Percentiles rank a stretch among this genome's conserved stretches.
Evolutionary conservation across 2,113 vertebrate species (phyloP).

Genomic region (Sorex fumeus): DNA sequence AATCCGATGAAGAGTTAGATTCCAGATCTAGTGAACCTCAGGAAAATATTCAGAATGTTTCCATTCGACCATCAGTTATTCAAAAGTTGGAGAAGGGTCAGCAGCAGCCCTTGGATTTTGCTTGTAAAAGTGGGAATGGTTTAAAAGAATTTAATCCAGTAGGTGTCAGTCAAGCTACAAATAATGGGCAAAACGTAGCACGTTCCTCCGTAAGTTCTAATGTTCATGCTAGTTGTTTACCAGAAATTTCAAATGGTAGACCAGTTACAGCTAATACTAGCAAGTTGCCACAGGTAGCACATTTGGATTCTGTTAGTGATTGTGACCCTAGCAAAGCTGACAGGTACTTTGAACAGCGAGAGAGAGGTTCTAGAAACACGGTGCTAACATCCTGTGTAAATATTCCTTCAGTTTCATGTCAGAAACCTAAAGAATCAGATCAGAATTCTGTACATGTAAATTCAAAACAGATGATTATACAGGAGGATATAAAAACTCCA

Average conservation of each 20-base stretch:
- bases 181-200: slow-evolving; percentile 76
- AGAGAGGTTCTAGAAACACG: slow-evolving; percentile 67
- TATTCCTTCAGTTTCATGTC: slow-evolving; percentile 70
- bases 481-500: slow-evolving; percentile 87
- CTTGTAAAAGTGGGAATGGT: slow-evolving; percentile 72
- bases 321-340: slow-evolving; percentile 70
- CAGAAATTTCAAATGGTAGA: slow-evolving; percentile 73
- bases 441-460: slow-evolving; percentile 83
- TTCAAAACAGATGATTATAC: slow-evolving; percentile 87
- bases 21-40: slow-evolving; percentile 63
- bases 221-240: slow-evolving; percentile 76
- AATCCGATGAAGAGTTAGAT: slow-evolving; percentile 55
- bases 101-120: slow-evolving; percentile 67
- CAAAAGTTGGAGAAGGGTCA: slow-evolving; percentile 78
- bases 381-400: slow-evolving; percentile 38
- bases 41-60: slow-evolving; percentile 67
- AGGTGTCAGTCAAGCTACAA: slow-evolving; percentile 71
- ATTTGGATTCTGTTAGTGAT: slow-evolving; percentile 55
- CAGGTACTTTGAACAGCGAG: slow-evolving; percentile 9
- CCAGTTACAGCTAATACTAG: slow-evolving; percentile 67
- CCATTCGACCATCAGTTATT: slow-evolving; percentile 71
- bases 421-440: slow-evolving; percentile 74
- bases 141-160: slow-evolving; percentile 69
- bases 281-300: slow-evolving; percentile 67
- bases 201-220: slow-evolving; percentile 81